These are phyloP conservation scores for Porites australiensis DNA, from an alignment of 64 coral and sea anemone species.

Conservation along the genomic window DNA sequence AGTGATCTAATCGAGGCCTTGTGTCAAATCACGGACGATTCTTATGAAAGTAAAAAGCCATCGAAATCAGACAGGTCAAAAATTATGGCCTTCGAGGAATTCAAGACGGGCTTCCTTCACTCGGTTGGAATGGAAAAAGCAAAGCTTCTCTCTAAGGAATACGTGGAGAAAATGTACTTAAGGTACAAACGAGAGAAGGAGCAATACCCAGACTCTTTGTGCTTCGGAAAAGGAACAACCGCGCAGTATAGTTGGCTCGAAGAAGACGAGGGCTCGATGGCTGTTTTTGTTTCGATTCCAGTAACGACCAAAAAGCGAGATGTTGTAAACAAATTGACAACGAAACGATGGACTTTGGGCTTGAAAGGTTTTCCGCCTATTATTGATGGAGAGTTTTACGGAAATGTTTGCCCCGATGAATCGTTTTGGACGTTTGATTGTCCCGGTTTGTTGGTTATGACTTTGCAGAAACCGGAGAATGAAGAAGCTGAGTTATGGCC, in stretches of 20 bases:
- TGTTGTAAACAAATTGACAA: conserved; percentile 72
- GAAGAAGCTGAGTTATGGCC: conserved; percentile 83
- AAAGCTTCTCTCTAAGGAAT: conserved; percentile 81
- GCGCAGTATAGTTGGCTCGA: conserved; percentile 88
- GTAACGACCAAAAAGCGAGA: conserved; percentile 65
- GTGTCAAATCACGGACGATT: conserved; percentile 55
- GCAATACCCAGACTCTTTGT: conserved; percentile 59
- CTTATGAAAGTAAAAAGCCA: conserved; percentile 58
- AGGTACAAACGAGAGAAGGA: conserved; percentile 81
- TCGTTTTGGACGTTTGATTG: conserved; percentile 94
- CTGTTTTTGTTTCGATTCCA: conserved; percentile 83
- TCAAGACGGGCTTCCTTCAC: conserved; percentile 83
- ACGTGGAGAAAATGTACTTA: conserved; percentile 85
- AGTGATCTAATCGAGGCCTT: conserved; percentile 82
- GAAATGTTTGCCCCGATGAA: conserved; percentile 80
- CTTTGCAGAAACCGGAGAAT: conserved; percentile 76
- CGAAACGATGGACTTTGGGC: conserved; percentile 79
- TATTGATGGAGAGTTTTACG: conserved; percentile 90
- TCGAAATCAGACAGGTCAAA: conserved; percentile 59
- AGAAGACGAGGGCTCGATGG: conserved; percentile 81
- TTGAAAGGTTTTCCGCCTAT: conserved; percentile 67
- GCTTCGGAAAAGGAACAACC: conserved; percentile 75
- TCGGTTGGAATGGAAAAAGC: conserved; percentile 62
- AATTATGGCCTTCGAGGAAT: conserved; percentile 82
- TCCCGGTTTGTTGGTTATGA: conserved; percentile 86